Evolutionary conservation across 1,140 invertebrate species (phyloP).

Genomic region (Panonychus citri): DNA sequence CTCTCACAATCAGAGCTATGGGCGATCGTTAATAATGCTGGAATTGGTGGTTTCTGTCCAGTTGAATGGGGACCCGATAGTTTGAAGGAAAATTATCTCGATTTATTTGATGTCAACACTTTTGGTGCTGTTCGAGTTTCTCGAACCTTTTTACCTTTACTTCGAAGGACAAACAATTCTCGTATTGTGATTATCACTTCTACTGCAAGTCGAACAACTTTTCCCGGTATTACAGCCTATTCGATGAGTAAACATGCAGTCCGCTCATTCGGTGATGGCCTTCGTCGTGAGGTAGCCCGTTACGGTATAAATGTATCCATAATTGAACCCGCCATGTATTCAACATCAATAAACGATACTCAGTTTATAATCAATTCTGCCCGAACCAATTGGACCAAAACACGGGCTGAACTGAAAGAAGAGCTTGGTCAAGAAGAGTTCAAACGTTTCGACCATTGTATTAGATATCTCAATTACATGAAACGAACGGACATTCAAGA

Average conservation of each 20-base stretch:
- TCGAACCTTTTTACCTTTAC: slow-evolving; percentile 20
- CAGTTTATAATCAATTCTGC: neutral
- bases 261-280: slow-evolving; percentile 28
- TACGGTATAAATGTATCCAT: slow-evolving; percentile 26
- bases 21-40: slow-evolving; percentile 24
- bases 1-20: slow-evolving; percentile 15
- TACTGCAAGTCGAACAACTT: slow-evolving; percentile 19
- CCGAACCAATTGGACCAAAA: slow-evolving; percentile 17
- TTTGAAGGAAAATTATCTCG: slow-evolving; percentile 8
- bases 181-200: slow-evolving; percentile 29
- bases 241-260: slow-evolving; percentile 29
- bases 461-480: slow-evolving; percentile 2
- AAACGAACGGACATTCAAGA: slow-evolving; percentile 18
- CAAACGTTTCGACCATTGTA: slow-evolving; percentile 16
- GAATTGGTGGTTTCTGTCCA: slow-evolving; percentile 22
- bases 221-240: slow-evolving; percentile 23
- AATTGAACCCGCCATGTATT: slow-evolving; percentile 23
- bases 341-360: slow-evolving; percentile 1
- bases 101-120: slow-evolving; percentile 21
- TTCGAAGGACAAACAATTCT: slow-evolving; percentile 14
- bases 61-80: slow-evolving; percentile 16
- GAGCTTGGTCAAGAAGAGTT: slow-evolving; percentile 22
- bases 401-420: slow-evolving; percentile 18
- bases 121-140: slow-evolving; percentile 22
- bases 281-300: slow-evolving; percentile 29